Base-by-base conservation (phyloP, 2,113 vertebrate species). In the human (Homo sapiens) region DNA sequence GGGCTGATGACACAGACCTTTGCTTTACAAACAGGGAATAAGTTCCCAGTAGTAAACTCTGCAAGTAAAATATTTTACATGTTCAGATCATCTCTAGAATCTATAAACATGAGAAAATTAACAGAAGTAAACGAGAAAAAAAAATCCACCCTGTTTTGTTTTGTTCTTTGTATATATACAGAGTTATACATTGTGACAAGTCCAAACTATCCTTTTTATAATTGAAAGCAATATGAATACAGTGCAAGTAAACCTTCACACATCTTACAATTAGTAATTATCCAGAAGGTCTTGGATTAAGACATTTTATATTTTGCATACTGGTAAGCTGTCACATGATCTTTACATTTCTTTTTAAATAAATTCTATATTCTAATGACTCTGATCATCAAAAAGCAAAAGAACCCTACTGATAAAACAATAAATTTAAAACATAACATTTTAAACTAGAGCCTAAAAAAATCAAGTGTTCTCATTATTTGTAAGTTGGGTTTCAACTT, bases 21-120 rank as follows among this genome's bases (percentile, higher is more conserved):
- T 97, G 66, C n/a, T 85, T 96, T 94, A 50, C 55, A 86, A 80
- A 68, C 76, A 32, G 20, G 38, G 5, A 90, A n/a, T 91, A 90
- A 66, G 18, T 80, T 96, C 79, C 78, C 50, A 80, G 22, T 6
- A 61, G 45, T 83, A 82, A 83, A 80, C 72, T 17, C 40, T 85
- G 16, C 4, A 79, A 96, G 50, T 48, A 86, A 86, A 96, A 79
- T 86, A 79, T 80, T 94, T 93, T 82, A 59, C 32, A 45, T 64
- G 68, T 79, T 68, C 48, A 79, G 43, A 80, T 70, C n/a, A 78
- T 61, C 64, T 57, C 18, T 72, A 52, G 66, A 83, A 43, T 83
- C 35, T 45, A 66, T 52, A 70, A 84, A 93, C 64, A 89, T 87
- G 30, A 90, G 85, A 97, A 91, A 92, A 95, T 89, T 82, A 93